Evolutionary conservation across 1,140 invertebrate genomes (phyloP).

Genomic region (Brachionus calyciflorus): DNA sequence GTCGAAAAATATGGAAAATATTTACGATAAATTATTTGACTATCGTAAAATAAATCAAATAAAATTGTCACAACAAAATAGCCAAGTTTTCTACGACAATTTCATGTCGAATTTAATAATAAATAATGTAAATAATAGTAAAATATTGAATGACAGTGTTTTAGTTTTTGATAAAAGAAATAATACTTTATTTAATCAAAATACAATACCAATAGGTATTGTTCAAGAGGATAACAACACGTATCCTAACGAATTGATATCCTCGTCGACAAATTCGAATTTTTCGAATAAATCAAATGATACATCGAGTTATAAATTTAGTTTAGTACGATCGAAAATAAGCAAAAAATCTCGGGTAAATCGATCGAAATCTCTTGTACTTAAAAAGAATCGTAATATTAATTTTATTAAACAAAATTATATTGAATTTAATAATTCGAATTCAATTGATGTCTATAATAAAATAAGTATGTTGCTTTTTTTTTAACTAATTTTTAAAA

Average conservation of each 20-base stretch:
- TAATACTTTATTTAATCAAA: too few relatives aligned
- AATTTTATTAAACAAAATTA: constrained; percentile 10
- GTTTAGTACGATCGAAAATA: not conserved
- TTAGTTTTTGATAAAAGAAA: not conserved
- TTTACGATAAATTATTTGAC: constrained; percentile 27
- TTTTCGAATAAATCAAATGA: not conserved
- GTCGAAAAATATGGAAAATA: not conserved
- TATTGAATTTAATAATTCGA: not conserved
- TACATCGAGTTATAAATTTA: not conserved
- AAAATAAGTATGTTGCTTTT: not conserved
- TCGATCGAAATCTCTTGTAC: constrained; percentile 9
- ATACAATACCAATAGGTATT: too few relatives aligned
- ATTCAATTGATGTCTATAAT: not conserved
- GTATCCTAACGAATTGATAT: too few relatives aligned
- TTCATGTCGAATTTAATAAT: too few relatives aligned
- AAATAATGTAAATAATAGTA: too few relatives aligned
- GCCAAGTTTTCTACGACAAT: not conserved
- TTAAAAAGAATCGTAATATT: constrained; percentile 10
- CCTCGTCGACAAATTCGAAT: not conserved
- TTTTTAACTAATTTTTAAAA: too few relatives aligned
- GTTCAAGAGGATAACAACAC: too few relatives aligned
- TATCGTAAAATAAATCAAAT: constrained; percentile 15
- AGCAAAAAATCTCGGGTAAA: constrained; percentile 6
- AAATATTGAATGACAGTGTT: too few relatives aligned
- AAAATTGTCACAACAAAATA: not conserved